Base-by-base conservation (phyloP, 2,888 invertebrate genomes). In the Miltochrista miniata region DNA sequence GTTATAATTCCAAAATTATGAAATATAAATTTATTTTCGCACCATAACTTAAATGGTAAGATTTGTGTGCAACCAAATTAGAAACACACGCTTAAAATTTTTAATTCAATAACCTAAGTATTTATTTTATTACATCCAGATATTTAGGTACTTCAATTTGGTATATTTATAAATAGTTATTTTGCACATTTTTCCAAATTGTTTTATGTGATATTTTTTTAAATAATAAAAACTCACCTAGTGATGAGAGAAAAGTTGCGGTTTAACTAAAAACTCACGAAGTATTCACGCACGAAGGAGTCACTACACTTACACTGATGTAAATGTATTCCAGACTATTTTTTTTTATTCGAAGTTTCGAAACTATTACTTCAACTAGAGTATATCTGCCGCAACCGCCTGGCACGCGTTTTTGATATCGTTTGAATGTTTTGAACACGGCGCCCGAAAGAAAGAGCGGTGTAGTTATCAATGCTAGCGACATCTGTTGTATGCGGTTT, bases 361-460 rank as follows among this genome's bases (percentile, higher is more conserved):
- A 59, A 31, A 31, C 31, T 63, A 60, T 52, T 49, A 58, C 51
- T 56, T 39, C 34, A 37, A 44, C 24, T 33, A 10, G 30, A 35
- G 31, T 41, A 55, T 54, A 69, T 56, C 59, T 59, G 68, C 68
- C 72, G 69, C 81, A 72, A 70, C 78, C 83, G 83, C 59, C 77
- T 81, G 76, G 71, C 79, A 76, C 86, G 85, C 81, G 83, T 76
- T 87, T 87, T 88, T 85, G 85, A 81, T 83, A 76, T 81, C 81
- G 85, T 83, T 87, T 86, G 85, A 82, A 79, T 81, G 79, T 79
- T 89, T 90, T 85, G 77, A 90, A 90, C 81, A 73, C 72, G 79
- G 82, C 83, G 85, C 84, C 76, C 74, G 64, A 54, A 51, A 49
- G 38, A 64, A 74, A 69, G 59, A 55, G 72, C 68, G 72, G 65